These are phyloP conservation scores for Rhopalosiphum padi DNA, from an alignment of 1,140 invertebrate genomes.

Conservation along the genomic window DNA sequence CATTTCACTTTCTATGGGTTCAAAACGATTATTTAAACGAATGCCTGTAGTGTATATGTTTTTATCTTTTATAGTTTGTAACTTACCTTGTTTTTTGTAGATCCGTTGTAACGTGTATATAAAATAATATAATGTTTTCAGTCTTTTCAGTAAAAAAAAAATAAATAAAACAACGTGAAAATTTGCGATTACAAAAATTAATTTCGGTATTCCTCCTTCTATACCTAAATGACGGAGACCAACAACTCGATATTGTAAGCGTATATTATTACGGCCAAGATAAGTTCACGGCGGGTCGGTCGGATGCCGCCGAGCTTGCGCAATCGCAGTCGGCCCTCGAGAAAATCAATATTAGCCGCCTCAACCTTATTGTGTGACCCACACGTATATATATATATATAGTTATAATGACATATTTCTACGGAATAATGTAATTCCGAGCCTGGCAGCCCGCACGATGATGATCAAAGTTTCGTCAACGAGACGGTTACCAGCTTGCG, in stretches of 20 bases:
- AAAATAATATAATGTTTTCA: neutral
- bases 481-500: neutral
- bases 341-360: constrained; percentile 29
- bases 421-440: neutral
- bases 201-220: neutral
- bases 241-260: neutral
- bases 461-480: neutral
- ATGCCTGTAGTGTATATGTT: neutral
- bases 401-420: neutral
- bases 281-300: constrained; percentile 26
- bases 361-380: neutral
- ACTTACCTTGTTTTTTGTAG: neutral
- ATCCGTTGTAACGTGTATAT: neutral
- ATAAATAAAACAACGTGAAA: neutral
- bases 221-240: neutral
- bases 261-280: neutral
- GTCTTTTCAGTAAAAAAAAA: neutral
- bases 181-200: neutral
- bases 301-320: neutral
- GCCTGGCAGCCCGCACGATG: neutral
- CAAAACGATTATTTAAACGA: neutral
- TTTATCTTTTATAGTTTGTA: neutral
- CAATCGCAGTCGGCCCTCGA: neutral
- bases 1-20: neutral
- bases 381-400: too few relatives aligned